Conservation (phyloP, 2,113 vertebrate species). For the Macrotis lagotis region DNA sequence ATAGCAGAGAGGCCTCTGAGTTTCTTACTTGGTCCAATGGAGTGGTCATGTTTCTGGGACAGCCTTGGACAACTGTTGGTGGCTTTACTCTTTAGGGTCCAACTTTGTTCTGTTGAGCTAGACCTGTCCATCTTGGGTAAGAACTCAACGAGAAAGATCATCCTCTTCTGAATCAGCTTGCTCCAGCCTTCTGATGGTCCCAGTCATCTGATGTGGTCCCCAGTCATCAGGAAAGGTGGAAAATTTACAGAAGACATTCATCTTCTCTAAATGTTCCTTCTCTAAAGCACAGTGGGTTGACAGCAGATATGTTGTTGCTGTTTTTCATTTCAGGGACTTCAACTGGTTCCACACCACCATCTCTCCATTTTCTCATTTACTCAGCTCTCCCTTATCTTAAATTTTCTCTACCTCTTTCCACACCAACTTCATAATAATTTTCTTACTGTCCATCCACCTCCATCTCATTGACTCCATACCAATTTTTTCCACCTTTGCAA, state of each 20-base stretch:
- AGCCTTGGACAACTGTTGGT: constrained; percentile 11
- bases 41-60: constrained; percentile 44
- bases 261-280: neutral
- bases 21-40: constrained; percentile 2
- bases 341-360: constrained; percentile 8
- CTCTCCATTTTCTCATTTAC: constrained; percentile 42
- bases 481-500: constrained; percentile 9
- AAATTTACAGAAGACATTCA: constrained; percentile 6
- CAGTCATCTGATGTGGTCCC: no score
- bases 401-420: constrained; percentile 20
- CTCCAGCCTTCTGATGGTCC: constrained; percentile 1
- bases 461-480: constrained; percentile 37
- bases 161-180: neutral
- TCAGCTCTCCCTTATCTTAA: neutral
- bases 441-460: constrained; percentile 14
- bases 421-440: neutral
- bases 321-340: neutral
- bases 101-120: neutral
- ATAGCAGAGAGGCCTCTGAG: neutral
- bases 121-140: neutral
- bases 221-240: constrained; percentile 27
- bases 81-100: neutral
- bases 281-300: neutral
- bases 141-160: neutral
- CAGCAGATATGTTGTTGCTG: constrained; percentile 8